Conservation (phyloP, 2,888 invertebrate genomes). For the Syrphus vitripennis region DNA sequence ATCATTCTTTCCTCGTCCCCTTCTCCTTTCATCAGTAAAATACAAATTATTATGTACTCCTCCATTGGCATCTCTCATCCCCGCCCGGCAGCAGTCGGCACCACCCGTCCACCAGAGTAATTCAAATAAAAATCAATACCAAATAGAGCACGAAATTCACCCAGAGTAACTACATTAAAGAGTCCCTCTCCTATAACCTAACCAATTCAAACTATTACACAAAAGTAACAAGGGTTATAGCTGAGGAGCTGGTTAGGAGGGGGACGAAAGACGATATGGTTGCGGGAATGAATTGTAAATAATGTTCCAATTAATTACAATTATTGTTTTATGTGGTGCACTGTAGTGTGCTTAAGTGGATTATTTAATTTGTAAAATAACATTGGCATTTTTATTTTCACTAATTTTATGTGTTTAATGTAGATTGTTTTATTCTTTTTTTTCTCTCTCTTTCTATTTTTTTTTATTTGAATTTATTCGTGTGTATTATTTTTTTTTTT, state of each 20-base stretch:
- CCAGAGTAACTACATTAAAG: constrained; percentile 10
- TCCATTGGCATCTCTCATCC: neutral
- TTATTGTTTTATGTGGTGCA: constrained; percentile 9
- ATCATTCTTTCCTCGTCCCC: neutral
- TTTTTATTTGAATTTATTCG: neutral
- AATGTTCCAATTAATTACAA: constrained; percentile 28
- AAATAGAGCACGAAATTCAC: constrained; percentile 14
- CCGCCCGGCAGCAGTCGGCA: neutral
- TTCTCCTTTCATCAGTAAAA: neutral
- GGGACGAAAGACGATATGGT: too few species aligned
- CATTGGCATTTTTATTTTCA: constrained; percentile 10
- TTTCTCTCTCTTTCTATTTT: constrained; percentile 1
- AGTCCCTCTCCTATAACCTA: neutral
- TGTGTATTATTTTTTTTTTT: neutral
- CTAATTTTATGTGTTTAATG: constrained; percentile 11
- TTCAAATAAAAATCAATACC: constrained; percentile 24
- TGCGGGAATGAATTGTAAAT: neutral
- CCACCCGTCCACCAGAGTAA: neutral
- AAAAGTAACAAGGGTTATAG: neutral
- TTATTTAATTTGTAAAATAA: constrained; percentile 17
- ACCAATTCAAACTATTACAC: constrained; percentile 1
- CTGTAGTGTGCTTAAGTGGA: constrained; percentile 13
- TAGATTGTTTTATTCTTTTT: neutral
- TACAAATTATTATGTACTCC: neutral
- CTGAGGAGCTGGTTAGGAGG: neutral